A percentile compares a stretch with the other conserved stretches of the same genome.
phyloP scores from a whole-genome alignment of 2,888 invertebrate genomes.

The Leistus spinibarbis region DNA sequence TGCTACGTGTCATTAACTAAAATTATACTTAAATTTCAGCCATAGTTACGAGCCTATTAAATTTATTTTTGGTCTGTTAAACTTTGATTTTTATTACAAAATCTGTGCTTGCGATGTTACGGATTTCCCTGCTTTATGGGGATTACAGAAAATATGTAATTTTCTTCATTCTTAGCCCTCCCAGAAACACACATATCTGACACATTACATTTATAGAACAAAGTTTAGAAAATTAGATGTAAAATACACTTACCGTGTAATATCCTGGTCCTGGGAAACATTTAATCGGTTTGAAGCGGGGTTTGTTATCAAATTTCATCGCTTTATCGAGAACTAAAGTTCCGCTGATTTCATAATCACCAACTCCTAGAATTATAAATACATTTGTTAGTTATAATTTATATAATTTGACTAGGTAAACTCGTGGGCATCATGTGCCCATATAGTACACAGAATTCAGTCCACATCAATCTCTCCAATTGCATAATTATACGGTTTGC shows the following conservation, averaged over 20 bases:
- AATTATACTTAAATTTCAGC: conserved; percentile 38
- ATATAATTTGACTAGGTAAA: no score
- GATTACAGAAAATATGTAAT: no score
- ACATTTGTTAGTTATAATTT: no score
- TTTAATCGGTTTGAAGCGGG: background rate
- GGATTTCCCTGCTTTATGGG: no score
- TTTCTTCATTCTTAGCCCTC: no score
- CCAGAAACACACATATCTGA: no score
- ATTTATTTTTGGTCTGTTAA: conserved; percentile 31
- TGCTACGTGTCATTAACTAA: conserved; percentile 38
- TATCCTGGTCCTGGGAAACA: background rate
- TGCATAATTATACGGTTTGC: no score
- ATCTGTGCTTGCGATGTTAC: no score
- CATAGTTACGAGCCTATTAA: conserved; percentile 31
- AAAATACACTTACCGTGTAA: conserved; percentile 24
- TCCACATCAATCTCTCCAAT: no score
- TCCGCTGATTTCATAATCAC: background rate
- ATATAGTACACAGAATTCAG: no score
- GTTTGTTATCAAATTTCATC: background rate
- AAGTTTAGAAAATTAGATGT: background rate
- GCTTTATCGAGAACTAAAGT: background rate
- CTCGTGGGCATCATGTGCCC: no score
- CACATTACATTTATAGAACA: no score
- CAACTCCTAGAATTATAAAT: background rate
- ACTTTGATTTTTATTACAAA: conserved; percentile 13